Conservation (phyloP, 2,113 vertebrate species). For the Cyanoramphus novaezelandiae region DNA sequence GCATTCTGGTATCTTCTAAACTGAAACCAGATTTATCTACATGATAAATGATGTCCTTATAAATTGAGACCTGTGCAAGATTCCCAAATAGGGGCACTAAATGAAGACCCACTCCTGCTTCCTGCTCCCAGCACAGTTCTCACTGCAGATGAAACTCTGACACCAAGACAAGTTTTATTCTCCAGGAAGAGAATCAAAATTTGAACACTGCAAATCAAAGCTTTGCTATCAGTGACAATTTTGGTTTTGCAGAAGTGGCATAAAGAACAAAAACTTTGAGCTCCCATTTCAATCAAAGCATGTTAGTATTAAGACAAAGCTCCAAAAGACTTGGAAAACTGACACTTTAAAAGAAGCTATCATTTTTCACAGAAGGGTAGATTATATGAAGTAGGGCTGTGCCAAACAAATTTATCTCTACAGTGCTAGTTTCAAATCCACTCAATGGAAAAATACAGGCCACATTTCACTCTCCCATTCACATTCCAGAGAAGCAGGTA, state of each 20-base stretch:
- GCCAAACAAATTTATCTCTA: neutral
- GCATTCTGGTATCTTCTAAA: neutral
- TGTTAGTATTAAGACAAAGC: neutral
- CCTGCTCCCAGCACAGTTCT: neutral
- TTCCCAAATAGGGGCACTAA: neutral
- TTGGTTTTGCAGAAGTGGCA: neutral
- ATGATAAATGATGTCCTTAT: neutral
- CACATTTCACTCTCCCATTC: neutral
- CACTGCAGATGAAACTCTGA: neutral
- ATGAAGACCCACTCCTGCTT: neutral
- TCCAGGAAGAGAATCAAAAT: neutral
- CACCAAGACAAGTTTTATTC: neutral
- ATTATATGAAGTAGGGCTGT: neutral
- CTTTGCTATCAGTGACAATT: neutral
- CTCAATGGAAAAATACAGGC: neutral
- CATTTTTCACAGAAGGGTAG: neutral
- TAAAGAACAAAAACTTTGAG: neutral
- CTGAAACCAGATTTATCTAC: neutral
- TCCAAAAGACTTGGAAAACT: neutral
- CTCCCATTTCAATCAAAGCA: neutral
- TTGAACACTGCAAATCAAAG: neutral
- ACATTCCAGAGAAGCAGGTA: neutral
- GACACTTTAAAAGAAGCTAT: neutral
- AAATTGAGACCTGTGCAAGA: neutral
- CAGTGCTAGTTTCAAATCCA: neutral